These are phyloP conservation scores for Synanthedon andrenaeformis DNA, from an alignment of 2,888 invertebrate species.

Conservation along the genomic window DNA sequence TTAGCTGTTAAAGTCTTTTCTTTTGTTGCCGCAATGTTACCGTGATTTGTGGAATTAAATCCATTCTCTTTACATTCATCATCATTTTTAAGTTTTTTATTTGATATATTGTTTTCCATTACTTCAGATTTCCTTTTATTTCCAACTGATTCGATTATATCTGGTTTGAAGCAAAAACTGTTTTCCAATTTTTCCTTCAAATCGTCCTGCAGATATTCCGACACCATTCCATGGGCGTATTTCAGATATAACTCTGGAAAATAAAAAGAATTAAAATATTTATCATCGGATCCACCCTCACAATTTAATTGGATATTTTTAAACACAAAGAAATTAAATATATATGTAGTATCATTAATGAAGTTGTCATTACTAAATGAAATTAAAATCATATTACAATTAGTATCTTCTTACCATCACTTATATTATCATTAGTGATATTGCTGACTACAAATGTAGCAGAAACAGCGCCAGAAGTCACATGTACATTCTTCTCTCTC, in stretches of 20 bases:
- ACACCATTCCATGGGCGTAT: slow-evolving; percentile 83
- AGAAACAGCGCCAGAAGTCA: slow-evolving; percentile 79
- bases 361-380: not conserved
- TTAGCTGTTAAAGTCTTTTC: slow-evolving; percentile 73
- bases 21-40: slow-evolving; percentile 51
- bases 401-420: slow-evolving; percentile 50
- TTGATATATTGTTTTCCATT: slow-evolving; percentile 36
- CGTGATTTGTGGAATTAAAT: slow-evolving; percentile 33
- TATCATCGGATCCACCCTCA: not conserved
- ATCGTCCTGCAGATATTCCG: slow-evolving; percentile 81
- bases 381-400: not conserved
- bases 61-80: slow-evolving; percentile 36
- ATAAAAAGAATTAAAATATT: slow-evolving; percentile 1
- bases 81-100: slow-evolving; percentile 46
- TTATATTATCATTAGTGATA: slow-evolving; percentile 65
- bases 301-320: too few species aligned
- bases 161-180: slow-evolving; percentile 75
- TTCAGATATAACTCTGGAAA: slow-evolving; percentile 73
- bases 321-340: too few species aligned
- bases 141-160: slow-evolving; percentile 56
- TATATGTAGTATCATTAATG: not conserved
- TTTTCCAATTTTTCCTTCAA: slow-evolving; percentile 74
- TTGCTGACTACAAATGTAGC: slow-evolving; percentile 80
- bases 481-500: slow-evolving; percentile 78
- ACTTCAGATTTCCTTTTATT: slow-evolving; percentile 68